Evolutionary conservation across 2,888 invertebrate species (phyloP).

Genomic region (Sesia apiformis): DNA sequence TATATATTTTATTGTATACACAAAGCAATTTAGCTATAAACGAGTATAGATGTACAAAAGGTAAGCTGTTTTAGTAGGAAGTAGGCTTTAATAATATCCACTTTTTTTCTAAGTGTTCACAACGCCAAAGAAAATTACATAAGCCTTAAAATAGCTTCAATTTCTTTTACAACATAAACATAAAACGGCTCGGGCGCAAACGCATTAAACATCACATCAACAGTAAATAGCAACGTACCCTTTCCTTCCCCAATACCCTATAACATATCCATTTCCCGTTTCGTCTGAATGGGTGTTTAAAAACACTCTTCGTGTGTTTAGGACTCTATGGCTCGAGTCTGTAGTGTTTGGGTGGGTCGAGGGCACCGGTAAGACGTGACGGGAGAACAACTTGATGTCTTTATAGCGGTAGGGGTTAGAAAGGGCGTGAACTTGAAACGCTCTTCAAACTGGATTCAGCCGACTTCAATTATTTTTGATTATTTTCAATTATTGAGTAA

Average conservation of each 20-base stretch:
- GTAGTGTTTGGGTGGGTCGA: constrained; percentile 2
- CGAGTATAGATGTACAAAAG: no score
- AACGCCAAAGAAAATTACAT: no score
- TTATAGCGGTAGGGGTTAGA: constrained; percentile 3
- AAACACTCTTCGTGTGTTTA: constrained; percentile 55
- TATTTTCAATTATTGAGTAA: no score
- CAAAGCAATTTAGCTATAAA: no score
- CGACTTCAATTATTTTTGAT: no score
- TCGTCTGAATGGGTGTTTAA: constrained; percentile 35
- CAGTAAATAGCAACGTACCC: not conserved
- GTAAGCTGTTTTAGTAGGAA: no score
- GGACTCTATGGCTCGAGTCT: constrained; percentile 12
- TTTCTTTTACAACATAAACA: no score
- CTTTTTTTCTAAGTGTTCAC: no score
- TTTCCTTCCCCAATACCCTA: not conserved
- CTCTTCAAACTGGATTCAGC: not conserved
- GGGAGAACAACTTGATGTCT: constrained; percentile 13
- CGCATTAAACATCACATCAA: not conserved
- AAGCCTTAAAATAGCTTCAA: no score
- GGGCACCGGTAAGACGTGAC: constrained; percentile 11
- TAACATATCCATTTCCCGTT: constrained; percentile 38
- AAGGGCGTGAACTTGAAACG: not conserved
- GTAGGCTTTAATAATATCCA: no score
- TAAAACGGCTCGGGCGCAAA: not conserved
- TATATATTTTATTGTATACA: no score